These are phyloP conservation scores for Spatula versicolor DNA, from an alignment of 2,797 vertebrate genomes.

Conservation along the genomic window DNA sequence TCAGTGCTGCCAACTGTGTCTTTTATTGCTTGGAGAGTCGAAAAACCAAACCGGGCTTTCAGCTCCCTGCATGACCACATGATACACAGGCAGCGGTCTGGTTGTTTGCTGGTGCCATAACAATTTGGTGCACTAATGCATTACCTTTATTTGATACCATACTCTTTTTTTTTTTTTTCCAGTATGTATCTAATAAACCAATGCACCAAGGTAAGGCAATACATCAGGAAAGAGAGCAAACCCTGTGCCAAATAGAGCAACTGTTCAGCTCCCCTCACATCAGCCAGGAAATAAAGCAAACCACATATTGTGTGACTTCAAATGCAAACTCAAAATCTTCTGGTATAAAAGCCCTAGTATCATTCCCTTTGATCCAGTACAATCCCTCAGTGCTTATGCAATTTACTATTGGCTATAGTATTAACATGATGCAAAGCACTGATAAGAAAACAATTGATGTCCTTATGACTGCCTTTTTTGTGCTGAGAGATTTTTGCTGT, in stretches of 20 bases:
- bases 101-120: fast-evolving
- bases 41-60: neutral
- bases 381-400: neutral
- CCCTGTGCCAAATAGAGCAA: neutral
- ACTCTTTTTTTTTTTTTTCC: neutral
- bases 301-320: neutral
- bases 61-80: fast-evolving
- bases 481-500: neutral
- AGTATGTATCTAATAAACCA: neutral
- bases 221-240: neutral
- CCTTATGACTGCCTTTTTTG: neutral
- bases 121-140: neutral
- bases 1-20: neutral
- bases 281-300: neutral
- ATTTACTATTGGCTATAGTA: neutral
- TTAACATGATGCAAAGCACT: neutral
- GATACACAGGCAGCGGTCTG: fast-evolving
- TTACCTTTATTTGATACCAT: neutral
- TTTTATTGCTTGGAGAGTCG: neutral
- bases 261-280: neutral
- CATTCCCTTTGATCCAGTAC: neutral
- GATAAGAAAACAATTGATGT: neutral
- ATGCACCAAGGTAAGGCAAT: neutral
- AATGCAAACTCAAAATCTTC: neutral
- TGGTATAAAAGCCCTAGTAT: neutral